Evolutionary conservation across 2,888 invertebrate species (phyloP), one percentile per base, ranked within the genome.

Genomic region (Diarsia mendica): DNA sequence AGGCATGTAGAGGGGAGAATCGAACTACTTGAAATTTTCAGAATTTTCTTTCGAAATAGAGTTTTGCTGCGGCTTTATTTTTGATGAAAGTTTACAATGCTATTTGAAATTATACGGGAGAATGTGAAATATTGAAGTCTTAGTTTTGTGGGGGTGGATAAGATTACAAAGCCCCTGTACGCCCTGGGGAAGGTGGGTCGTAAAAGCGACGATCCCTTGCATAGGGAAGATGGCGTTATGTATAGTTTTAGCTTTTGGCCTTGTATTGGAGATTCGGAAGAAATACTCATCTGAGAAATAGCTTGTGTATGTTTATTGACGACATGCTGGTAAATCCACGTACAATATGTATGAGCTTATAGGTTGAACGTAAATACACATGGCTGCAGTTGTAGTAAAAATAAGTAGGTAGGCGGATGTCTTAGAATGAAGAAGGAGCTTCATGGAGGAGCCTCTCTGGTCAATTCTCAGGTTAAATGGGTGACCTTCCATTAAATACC

Each of bases 141-240:
- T 76, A 81, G 77, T 80, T 86, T 76, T 76, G 44, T 72, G 73
- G 15, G 72, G 80, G 53, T 72, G 67, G 61, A 69, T 69, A 79
- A 84, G 63, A 84, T 80, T 67, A 77, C 82, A 72, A 79, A 85
- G 81, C 87, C 77, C 63, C 82, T 76, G 73, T 78, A 68, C 70
- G 74, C 88, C 87, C 71, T 69, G 28, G 85, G 87, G 85, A 84
- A 77, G 68, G 51, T 23, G 77, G 76, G 67, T 86, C 83, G 83
- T 87, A 88, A 88, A 85, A 68, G 72, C 79, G 76, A 79, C 78
- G 82, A 69, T 82, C 82, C 79, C 77, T 72, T 72, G 71, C 64
- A 81, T 74, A 77, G 75, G 79, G 80, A 75, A 73, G 87, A 78
- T 73, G 67, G 72, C 61, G 69, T 49, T 72, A 58, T 11, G 63